Evolutionary conservation across 2,888 invertebrate species (phyloP).

Genomic region (Therioaphis trifolii): DNA sequence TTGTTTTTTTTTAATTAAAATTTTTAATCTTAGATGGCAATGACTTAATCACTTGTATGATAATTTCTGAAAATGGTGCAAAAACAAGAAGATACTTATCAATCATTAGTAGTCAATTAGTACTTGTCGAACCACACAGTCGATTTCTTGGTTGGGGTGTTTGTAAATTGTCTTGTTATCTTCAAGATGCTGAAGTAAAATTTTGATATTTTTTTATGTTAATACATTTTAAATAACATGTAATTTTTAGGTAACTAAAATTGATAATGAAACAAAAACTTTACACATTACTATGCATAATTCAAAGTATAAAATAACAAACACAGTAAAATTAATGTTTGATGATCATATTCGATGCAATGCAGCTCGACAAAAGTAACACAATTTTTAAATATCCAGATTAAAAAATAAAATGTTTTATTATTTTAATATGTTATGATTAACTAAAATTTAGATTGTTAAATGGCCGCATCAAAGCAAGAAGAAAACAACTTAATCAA

Average conservation of each 20-base stretch:
- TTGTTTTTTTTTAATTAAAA: not conserved
- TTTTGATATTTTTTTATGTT: constrained; percentile 16
- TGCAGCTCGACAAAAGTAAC: constrained; percentile 95
- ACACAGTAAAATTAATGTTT: constrained; percentile 91
- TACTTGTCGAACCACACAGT: constrained; percentile 96
- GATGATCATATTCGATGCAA: constrained; percentile 99
- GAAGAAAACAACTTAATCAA: constrained; percentile 96
- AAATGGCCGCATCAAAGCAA: constrained; percentile 89
- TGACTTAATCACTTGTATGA: constrained; percentile 95
- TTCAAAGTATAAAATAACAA: constrained; percentile 73
- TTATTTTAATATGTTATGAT: constrained; percentile 19
- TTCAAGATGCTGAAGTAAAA: constrained; percentile 88
- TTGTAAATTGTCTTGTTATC: constrained; percentile 82
- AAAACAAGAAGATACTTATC: constrained; percentile 95
- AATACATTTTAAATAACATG: not conserved
- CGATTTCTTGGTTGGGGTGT: constrained; percentile 97
- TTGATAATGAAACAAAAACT: constrained; percentile 96
- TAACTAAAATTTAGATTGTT: constrained; percentile 68
- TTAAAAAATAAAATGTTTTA: not conserved
- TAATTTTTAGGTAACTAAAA: constrained; percentile 78
- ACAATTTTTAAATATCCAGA: not conserved
- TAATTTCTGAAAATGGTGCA: constrained; percentile 88
- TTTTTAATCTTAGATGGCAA: constrained; percentile 83
- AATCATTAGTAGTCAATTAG: constrained; percentile 93
- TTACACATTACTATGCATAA: constrained; percentile 93